Percentiles rank a stretch among this genome's conserved stretches.
phyloP scores from a whole-genome alignment of 2,113 vertebrate species.

The Panurus biarmicus region DNA sequence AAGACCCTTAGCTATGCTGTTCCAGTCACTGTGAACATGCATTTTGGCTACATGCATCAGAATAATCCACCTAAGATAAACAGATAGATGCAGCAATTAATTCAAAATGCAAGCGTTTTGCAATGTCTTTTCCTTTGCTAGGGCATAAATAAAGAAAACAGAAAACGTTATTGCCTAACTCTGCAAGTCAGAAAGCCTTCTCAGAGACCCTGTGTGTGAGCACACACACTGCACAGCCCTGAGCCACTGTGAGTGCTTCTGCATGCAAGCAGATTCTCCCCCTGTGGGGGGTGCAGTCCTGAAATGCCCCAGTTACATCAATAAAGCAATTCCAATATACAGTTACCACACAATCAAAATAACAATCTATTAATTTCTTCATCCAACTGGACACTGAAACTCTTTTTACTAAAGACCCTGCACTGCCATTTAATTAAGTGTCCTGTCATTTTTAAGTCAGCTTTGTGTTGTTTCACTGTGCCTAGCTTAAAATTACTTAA shows the following conservation, averaged over 20 bases:
- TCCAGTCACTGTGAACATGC: not conserved
- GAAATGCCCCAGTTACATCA: not conserved
- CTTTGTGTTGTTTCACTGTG: not conserved
- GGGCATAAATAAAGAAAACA: not conserved
- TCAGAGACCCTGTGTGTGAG: not conserved
- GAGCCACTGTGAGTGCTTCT: not conserved
- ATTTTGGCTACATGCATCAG: not conserved
- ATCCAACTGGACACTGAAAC: not conserved
- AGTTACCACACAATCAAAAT: not conserved
- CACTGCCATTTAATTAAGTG: not conserved
- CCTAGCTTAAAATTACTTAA: not conserved
- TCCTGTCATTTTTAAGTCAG: not conserved
- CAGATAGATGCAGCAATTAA: not conserved
- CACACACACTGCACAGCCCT: not conserved
- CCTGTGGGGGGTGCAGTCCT: accelerated
- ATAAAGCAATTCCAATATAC: not conserved
- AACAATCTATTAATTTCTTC: not conserved
- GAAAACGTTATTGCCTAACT: not conserved
- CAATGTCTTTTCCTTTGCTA: not conserved
- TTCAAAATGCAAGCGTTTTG: not conserved
- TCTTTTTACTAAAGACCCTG: not conserved
- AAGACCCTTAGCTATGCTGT: not conserved
- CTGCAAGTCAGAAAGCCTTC: not conserved
- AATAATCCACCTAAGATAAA: not conserved
- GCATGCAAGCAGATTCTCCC: not conserved